Conservation (phyloP, 2,797 vertebrate genomes). For the Brachyrhaphis roseni region DNA sequence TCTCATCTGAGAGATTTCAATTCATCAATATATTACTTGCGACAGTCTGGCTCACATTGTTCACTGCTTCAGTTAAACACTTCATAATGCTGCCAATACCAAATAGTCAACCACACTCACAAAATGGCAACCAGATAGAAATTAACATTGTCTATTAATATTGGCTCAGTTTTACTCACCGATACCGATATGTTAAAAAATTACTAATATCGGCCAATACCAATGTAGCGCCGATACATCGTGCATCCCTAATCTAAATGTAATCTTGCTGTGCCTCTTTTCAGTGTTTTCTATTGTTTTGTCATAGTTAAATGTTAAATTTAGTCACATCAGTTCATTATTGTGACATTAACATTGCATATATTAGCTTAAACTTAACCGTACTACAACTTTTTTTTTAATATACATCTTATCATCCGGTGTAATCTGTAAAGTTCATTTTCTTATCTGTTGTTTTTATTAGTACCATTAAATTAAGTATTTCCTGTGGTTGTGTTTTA, state of each 20-base stretch:
- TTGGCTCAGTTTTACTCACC: neutral
- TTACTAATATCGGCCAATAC: no score
- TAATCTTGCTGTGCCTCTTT: neutral
- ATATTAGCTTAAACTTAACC: neutral
- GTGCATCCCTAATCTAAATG: neutral
- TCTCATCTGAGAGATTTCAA: no score
- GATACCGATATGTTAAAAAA: no score
- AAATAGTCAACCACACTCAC: neutral
- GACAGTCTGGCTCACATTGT: no score
- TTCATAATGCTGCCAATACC: no score
- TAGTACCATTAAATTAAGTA: neutral
- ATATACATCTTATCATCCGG: neutral
- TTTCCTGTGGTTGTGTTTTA: neutral
- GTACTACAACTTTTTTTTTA: neutral
- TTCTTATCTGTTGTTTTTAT: neutral
- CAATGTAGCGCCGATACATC: neutral
- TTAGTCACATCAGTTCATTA: neutral
- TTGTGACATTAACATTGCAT: neutral
- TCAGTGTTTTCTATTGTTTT: neutral
- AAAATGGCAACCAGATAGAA: neutral
- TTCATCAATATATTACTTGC: no score
- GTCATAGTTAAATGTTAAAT: neutral
- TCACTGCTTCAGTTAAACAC: no score
- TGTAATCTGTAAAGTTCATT: neutral
- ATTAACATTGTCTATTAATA: neutral